Evolutionary conservation across 2,113 vertebrate species (phyloP).

Genomic region (Oriolus oriolus): DNA sequence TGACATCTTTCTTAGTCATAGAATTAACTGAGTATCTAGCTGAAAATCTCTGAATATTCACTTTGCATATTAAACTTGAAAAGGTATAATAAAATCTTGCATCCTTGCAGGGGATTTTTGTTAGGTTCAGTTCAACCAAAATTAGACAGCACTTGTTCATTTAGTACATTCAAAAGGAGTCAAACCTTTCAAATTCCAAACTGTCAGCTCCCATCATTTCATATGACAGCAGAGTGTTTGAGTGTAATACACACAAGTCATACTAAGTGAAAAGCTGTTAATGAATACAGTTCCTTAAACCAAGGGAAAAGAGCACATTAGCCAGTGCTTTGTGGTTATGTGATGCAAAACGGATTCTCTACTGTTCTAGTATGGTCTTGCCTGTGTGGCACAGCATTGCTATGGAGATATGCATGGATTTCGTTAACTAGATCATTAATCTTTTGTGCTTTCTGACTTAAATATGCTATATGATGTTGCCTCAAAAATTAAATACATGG

Average conservation of each 20-base stretch:
- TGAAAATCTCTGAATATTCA: slow-evolving; percentile 70
- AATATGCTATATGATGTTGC: neutral
- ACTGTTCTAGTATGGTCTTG: slow-evolving; percentile 26
- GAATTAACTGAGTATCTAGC: slow-evolving; percentile 72
- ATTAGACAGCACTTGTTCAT: slow-evolving; percentile 71
- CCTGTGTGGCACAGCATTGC: neutral
- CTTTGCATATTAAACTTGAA: slow-evolving; percentile 61
- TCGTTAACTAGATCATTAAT: neutral
- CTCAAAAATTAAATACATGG: neutral
- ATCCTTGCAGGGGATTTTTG: slow-evolving; percentile 65
- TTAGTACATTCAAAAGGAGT: slow-evolving; percentile 71
- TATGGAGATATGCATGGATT: neutral
- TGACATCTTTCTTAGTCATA: slow-evolving; percentile 72
- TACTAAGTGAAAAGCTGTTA: slow-evolving; percentile 53
- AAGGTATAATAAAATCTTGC: slow-evolving; percentile 70
- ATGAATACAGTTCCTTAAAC: slow-evolving; percentile 58
- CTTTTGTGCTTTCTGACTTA: neutral
- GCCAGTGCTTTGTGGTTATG: slow-evolving; percentile 30
- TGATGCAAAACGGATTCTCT: slow-evolving; percentile 48
- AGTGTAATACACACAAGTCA: slow-evolving; percentile 60
- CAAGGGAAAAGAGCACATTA: slow-evolving; percentile 4
- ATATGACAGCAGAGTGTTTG: slow-evolving; percentile 70
- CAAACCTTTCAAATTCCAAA: slow-evolving; percentile 72
- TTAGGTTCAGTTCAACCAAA: slow-evolving; percentile 66
- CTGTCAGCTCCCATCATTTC: slow-evolving; percentile 69